phyloP scores from a whole-genome alignment of 2,113 vertebrate genomes.

The Hippopotamus amphibius region DNA sequence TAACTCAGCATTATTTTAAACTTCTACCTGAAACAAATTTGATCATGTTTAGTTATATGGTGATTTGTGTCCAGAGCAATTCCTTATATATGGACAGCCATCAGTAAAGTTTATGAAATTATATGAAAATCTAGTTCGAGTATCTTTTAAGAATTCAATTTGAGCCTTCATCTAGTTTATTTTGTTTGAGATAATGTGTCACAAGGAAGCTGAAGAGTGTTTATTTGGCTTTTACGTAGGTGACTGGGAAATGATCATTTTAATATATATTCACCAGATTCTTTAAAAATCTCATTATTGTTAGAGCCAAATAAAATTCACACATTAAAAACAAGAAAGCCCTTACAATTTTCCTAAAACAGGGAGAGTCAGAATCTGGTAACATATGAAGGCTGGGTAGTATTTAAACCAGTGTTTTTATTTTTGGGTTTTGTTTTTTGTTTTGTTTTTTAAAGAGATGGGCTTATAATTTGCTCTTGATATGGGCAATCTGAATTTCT shows the following conservation, averaged over 20 bases:
- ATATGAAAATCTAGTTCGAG: background rate
- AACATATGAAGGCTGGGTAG: background rate
- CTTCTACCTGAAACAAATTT: background rate
- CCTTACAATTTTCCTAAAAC: background rate
- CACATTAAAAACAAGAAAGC: background rate
- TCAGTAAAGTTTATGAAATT: conserved; percentile 7
- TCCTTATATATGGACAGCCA: background rate
- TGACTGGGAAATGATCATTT: background rate
- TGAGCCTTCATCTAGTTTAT: background rate
- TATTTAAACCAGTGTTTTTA: background rate
- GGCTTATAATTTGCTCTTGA: background rate
- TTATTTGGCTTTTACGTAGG: background rate
- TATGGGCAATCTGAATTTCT: background rate
- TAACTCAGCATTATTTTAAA: background rate
- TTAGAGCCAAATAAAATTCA: background rate
- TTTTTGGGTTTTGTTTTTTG: background rate
- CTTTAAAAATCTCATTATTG: background rate
- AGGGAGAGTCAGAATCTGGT: background rate
- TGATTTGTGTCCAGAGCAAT: background rate
- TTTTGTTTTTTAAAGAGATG: background rate
- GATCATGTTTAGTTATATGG: background rate
- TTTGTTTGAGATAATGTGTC: background rate
- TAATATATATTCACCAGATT: background rate
- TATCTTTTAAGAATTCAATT: background rate
- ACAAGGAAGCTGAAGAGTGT: background rate